Conservation (phyloP, 2,888 invertebrate species). For the Nyleta sp. region DNA sequence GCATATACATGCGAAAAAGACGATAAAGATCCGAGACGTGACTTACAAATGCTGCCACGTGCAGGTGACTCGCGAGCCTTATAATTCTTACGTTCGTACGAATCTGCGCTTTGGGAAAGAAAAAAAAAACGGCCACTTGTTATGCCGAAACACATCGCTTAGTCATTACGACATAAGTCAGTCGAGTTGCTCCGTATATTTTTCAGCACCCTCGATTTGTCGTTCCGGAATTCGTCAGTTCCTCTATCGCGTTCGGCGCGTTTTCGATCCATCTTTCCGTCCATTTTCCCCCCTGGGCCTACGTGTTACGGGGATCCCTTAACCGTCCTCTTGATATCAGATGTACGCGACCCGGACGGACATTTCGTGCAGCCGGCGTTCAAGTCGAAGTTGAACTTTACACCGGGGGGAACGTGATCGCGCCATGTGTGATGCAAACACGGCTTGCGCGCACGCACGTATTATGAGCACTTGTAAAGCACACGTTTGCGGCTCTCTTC, state of each 20-base stretch:
- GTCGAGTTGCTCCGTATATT: conserved; percentile 45
- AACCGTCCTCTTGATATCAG: conserved; percentile 57
- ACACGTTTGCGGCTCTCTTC: too few relatives aligned
- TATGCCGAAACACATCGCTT: conserved; percentile 73
- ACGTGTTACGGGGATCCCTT: conserved; percentile 49
- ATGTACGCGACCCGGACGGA: conserved; percentile 72
- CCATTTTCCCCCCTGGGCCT: conserved; percentile 10
- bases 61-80: conserved; percentile 43
- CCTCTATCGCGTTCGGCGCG: conserved; percentile 25
- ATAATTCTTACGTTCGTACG: conserved; percentile 31
- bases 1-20: conserved; percentile 26
- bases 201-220: conserved; percentile 30
- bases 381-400: conserved; percentile 80
- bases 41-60: conserved; percentile 50
- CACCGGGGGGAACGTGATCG: too few relatives aligned
- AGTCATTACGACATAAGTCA: conserved; percentile 71
- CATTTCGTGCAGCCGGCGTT: conserved; percentile 81
- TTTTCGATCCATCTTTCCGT: conserved; percentile 50
- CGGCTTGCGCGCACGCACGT: too few relatives aligned
- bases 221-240: conserved; percentile 46
- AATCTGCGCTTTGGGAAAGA: conserved; percentile 26
- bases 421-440: too few relatives aligned
- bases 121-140: conserved; percentile 60
- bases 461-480: too few relatives aligned
- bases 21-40: conserved; percentile 42